Base-by-base conservation (phyloP, 2,113 vertebrate genomes). In the Rhea pennata region DNA sequence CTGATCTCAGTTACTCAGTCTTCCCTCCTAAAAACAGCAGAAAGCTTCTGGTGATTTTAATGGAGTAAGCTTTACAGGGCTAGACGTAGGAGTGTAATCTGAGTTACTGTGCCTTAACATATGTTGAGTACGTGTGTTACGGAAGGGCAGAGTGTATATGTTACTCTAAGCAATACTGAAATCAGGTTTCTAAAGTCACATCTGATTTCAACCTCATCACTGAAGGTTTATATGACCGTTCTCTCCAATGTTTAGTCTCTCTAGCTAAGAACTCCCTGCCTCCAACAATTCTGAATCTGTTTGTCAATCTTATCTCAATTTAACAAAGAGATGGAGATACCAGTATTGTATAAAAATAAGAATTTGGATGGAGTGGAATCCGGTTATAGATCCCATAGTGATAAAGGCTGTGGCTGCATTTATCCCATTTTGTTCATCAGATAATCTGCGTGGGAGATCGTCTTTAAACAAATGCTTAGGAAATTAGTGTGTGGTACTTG, bases 201-300 rank as follows among this genome's bases (percentile, higher is more conserved):
- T 21, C 17, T 46, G 39, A 2, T 33, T 81, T 69, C 21, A 48
- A 33, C 29, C 51, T 58, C 50, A 2, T 62, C 81, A 50, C 46
- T 69, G 73, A 24, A 31, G 42, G 20, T 1, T 27, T 59, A 1
- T 3, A 5, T 3, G 3, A 5, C 10, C 2, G 0, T 51, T 74
- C 15, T 14, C 10, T 59, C 3, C 12, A 67, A 9, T 0, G 56
- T 15, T 73, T 36, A 29, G 3, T 65, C 36, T 65, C 31, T 54
- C 7, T 33, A 0, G 5, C 9, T 10, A 15, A 17, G 33, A 77
- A 3, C 72, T 64, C n/a, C 31, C 33, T 74, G 82, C 24, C 50
- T 54, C 4, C 13, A 4, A 2, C 27, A n/a, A 36, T 31, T 33
- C 42, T 61, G 23, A 29, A 44, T 67, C 67, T 50, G 15, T 50